phyloP scores from a whole-genome alignment of 1,140 invertebrate genomes.

The Hormaphis cornu region DNA sequence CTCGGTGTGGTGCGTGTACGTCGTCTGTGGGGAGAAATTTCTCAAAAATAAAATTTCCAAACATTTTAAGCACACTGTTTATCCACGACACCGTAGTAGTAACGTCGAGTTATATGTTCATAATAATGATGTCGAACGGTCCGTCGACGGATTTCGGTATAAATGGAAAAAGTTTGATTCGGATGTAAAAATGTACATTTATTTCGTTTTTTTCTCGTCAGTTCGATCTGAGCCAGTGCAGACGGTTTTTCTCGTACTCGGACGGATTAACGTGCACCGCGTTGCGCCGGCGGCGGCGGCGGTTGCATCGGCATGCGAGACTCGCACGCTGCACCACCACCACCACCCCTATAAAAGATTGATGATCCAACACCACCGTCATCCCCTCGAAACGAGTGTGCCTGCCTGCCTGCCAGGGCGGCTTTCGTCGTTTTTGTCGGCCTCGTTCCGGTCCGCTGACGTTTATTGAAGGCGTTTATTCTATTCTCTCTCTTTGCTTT shows the following conservation, averaged over 20 bases:
- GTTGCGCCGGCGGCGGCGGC: not conserved
- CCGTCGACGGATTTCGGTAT: not conserved
- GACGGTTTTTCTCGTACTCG: not conserved
- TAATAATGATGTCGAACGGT: too few species aligned
- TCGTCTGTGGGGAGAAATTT: too few species aligned
- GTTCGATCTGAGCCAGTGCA: not conserved
- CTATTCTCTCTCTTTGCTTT: not conserved
- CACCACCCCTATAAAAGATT: too few species aligned
- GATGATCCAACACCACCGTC: not conserved
- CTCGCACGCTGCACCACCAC: too few species aligned
- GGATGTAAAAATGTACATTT: not conserved
- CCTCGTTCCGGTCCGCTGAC: slow-evolving; percentile 7
- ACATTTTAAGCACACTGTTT: too few species aligned
- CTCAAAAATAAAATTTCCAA: too few species aligned
- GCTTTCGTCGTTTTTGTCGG: too few species aligned
- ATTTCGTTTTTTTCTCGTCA: not conserved
- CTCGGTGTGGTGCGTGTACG: too few species aligned
- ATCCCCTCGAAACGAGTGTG: too few species aligned
- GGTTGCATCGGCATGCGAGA: slow-evolving; percentile 7
- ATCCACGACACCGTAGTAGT: too few species aligned
- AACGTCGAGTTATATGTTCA: too few species aligned
- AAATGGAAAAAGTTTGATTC: slow-evolving; percentile 6
- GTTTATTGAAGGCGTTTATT: slow-evolving; percentile 17
- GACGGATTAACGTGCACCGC: not conserved
- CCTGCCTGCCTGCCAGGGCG: too few species aligned